These are phyloP conservation scores for Macrophya alboannulata DNA, from an alignment of 2,888 invertebrate species.

Conservation along the genomic window DNA sequence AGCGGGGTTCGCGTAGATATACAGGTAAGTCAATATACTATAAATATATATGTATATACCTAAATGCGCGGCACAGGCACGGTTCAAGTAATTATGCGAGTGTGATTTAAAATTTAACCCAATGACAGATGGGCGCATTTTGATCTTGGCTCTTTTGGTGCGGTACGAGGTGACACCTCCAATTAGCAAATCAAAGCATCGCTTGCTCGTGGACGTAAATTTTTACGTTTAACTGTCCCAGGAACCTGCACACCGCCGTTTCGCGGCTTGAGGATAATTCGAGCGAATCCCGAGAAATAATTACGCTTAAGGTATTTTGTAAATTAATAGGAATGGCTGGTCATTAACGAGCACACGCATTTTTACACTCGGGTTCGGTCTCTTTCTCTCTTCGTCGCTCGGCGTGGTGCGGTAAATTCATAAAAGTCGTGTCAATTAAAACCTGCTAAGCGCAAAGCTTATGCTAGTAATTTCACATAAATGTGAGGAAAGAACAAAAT, in stretches of 20 bases:
- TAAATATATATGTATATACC: background rate
- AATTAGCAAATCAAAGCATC: conserved; percentile 56
- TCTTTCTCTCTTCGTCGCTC: conserved; percentile 45
- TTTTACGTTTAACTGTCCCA: conserved; percentile 48
- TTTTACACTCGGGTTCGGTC: conserved; percentile 43
- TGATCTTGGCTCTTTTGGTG: conserved; percentile 31
- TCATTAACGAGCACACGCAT: conserved; percentile 54
- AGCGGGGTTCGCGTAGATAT: background rate
- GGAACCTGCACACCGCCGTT: conserved; percentile 24
- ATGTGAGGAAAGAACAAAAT: conserved; percentile 34
- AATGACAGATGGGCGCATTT: conserved; percentile 40
- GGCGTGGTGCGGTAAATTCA: conserved; percentile 44
- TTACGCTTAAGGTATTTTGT: conserved; percentile 54
- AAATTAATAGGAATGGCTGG: conserved; percentile 55
- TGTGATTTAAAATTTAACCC: conserved; percentile 26
- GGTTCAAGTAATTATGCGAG: background rate
- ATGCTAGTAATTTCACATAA: conserved; percentile 41
- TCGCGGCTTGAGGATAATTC: conserved; percentile 41
- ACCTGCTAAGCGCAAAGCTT: conserved; percentile 41
- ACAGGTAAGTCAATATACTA: background rate
- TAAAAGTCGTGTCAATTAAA: conserved; percentile 54
- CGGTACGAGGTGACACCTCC: conserved; percentile 43
- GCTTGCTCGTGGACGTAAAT: conserved; percentile 28
- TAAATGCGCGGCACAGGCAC: background rate
- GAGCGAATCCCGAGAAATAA: conserved; percentile 54